Conservation (phyloP, 2,888 invertebrate species). For the Cryptosula pallasiana region DNA sequence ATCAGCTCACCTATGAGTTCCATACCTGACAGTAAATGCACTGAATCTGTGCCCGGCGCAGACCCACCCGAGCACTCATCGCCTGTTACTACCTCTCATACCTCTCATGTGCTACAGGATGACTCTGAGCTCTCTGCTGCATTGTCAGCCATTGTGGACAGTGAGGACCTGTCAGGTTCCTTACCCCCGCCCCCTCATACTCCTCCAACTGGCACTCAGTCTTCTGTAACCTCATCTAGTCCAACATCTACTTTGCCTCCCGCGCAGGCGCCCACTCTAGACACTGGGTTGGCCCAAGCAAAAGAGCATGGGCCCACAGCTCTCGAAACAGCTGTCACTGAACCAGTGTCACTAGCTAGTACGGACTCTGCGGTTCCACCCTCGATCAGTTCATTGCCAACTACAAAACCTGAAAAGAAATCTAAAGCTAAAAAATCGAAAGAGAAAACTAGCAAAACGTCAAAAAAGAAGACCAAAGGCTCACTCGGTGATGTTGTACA, state of each 20-base stretch:
- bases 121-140: constrained; percentile 5
- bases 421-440: constrained; percentile 32
- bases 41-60: background rate
- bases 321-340: background rate
- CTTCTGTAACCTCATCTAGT: background rate
- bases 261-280: background rate
- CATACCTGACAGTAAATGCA: background rate
- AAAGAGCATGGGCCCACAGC: background rate
- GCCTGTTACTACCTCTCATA: background rate
- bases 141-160: background rate
- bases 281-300: background rate
- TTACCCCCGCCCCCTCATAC: background rate
- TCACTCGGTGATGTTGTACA: background rate
- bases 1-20: background rate
- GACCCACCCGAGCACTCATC: background rate
- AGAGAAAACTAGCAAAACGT: background rate
- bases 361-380: background rate
- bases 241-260: background rate
- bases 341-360: background rate
- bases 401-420: constrained; percentile 32
- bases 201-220: background rate
- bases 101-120: background rate
- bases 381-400: background rate
- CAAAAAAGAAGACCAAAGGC: constrained; percentile 24
- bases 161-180: background rate